Percentiles rank a stretch among this genome's conserved stretches.
Evolutionary conservation across 2,797 vertebrate genomes (phyloP).

Genomic region (Phrynocephalus guinanensis): DNA sequence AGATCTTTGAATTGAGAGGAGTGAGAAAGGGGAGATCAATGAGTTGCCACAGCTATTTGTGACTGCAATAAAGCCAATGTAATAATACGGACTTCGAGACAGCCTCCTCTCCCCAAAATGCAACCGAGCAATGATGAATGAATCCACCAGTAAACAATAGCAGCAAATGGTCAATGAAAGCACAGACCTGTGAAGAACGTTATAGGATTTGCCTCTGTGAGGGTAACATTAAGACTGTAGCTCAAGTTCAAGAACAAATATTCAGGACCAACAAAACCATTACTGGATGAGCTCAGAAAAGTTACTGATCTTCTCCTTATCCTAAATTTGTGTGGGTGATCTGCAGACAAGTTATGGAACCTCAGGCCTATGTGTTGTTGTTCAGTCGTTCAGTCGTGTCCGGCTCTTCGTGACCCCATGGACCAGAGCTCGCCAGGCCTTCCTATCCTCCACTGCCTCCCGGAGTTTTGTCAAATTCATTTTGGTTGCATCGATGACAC

Average conservation of each 20-base stretch:
- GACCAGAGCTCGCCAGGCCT: too few relatives aligned
- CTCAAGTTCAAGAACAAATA: conserved; percentile 28
- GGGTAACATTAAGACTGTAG: conserved; percentile 12
- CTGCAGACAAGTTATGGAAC: not conserved
- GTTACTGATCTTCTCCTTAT: conserved; percentile 8
- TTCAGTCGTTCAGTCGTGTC: too few relatives aligned
- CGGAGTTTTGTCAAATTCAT: too few relatives aligned
- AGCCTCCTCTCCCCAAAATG: conserved; percentile 42
- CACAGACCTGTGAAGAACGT: conserved; percentile 44
- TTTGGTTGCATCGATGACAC: too few relatives aligned
- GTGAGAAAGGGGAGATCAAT: conserved; percentile 53
- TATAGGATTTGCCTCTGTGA: conserved; percentile 10
- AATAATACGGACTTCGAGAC: conserved; percentile 60
- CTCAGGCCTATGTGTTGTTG: not conserved
- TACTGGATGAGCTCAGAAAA: not conserved
- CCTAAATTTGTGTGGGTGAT: not conserved
- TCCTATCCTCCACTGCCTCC: too few relatives aligned
- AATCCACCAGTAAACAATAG: conserved; percentile 53
- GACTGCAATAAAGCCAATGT: conserved; percentile 63
- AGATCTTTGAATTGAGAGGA: conserved; percentile 50
- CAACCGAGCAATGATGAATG: conserved; percentile 34
- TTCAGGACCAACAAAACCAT: not conserved
- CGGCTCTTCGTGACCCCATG: too few relatives aligned
- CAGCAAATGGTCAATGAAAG: conserved; percentile 49
- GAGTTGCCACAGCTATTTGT: conserved; percentile 60